Base-by-base conservation (phyloP, 2,888 invertebrate genomes). In the Chalcosyrphus nemorum region DNA sequence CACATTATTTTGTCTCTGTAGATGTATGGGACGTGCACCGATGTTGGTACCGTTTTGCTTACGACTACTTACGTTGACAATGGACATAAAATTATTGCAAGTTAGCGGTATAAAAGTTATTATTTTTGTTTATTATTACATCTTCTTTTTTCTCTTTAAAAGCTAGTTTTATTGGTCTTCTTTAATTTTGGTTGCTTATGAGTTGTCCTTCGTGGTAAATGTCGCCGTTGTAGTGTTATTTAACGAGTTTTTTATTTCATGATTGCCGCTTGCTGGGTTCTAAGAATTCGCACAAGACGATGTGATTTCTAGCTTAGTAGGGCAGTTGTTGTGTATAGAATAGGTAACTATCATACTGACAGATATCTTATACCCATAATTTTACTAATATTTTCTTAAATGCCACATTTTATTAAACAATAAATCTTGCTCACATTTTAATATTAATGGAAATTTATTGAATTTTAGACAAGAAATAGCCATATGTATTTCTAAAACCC, bases 21-120 rank as follows among this genome's bases (percentile, higher is more conserved):
- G 57, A 43, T 61, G 61, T 29, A 43, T 65, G 15, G 70, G 65
- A 81, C 81, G 71, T 81, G 76, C 59, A 81, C 71, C 52, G 70
- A 72, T 77, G 72, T 72, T 38, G 77, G 82, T 82, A 77, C 82
- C 72, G 82, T 82, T 82, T 82, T 77, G 82, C 81, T 71, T 77
- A 76, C 72, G 71, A 56, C 75, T 54, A 71, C 76, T 81, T 76
- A 71, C 70, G 65, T 71, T 71, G 76, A 76, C 81, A 45, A 24
- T 9, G 17, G 7, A 47, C 71, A 61, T 82, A 68, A 74, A 82
- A 77, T 82, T 77, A 82, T 82, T 72, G 47, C 56, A 82, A 82
- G 72, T 56, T 77, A 82, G 77, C 77, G 77, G 77, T 72, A 72
- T 50, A 24, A 52, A 68, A 59, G 61, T 63, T 54, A 66, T 50